Evolutionary conservation across 2,888 invertebrate species (phyloP).

Genomic region (Schizotus pectinicornis): DNA sequence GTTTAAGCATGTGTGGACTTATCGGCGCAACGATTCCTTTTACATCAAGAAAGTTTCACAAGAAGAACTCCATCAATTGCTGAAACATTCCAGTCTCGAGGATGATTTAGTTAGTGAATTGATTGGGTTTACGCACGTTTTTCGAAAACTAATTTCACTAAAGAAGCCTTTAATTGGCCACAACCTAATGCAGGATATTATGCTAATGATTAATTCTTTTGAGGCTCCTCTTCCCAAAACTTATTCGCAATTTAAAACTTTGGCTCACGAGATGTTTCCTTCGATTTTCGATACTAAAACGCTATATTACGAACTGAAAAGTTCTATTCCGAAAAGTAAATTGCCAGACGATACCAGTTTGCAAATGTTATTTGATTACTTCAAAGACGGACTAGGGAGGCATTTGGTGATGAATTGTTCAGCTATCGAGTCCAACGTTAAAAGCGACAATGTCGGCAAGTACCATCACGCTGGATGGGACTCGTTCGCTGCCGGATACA

Average conservation of each 20-base stretch:
- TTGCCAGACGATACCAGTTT: conserved; percentile 60
- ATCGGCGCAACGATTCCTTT: conserved; percentile 49
- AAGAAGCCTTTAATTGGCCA: conserved; percentile 80
- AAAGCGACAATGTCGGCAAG: conserved; percentile 38
- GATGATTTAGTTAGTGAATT: conserved; percentile 61
- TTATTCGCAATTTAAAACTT: conserved; percentile 69
- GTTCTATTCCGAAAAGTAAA: conserved; percentile 46
- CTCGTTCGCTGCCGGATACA: conserved; percentile 76
- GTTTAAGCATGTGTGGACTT: conserved; percentile 56
- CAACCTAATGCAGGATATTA: conserved; percentile 73
- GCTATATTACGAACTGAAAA: conserved; percentile 65
- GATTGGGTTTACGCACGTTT: conserved; percentile 72
- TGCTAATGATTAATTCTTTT: conserved; percentile 76
- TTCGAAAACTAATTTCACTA: conserved; percentile 63
- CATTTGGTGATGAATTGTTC: conserved; percentile 56
- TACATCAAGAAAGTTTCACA: conserved; percentile 52
- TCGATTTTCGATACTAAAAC: conserved; percentile 76
- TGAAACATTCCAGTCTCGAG: conserved; percentile 57
- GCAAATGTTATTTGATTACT: conserved; percentile 66
- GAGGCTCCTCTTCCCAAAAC: conserved; percentile 70
- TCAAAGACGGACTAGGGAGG: conserved; percentile 60
- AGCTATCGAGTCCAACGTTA: conserved; percentile 46
- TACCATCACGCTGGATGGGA: conserved; percentile 87
- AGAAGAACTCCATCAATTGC: conserved; percentile 47
- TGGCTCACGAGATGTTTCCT: conserved; percentile 69